Evolutionary conservation across 2,888 invertebrate genomes (phyloP), one percentile per base, ranked within the genome.

Genomic region (Anthrax anthrax): DNA sequence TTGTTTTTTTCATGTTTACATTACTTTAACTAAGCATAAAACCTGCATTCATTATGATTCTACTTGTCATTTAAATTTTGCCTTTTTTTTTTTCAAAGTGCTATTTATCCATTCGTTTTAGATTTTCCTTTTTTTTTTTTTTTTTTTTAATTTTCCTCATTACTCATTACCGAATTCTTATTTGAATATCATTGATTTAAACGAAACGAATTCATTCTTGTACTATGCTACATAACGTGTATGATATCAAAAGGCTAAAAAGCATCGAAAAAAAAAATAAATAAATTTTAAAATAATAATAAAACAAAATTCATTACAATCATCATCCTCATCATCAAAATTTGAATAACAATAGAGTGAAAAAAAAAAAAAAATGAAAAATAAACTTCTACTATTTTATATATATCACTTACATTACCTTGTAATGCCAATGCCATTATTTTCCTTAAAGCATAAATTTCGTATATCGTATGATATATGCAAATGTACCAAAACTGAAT

Each of bases 21-120:
- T 55, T 54, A 46, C 53, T 54, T 53, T 60, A 63, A 64, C 61
- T 54, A 54, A 59, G 62, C 64, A 61, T 65, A 58, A 62, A 65
- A 65, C 64, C 65, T 18, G 9, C 8, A 32, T 42, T 41, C 36
- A 42, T 46, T 46, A 41, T 18, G 13, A 12, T 29, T 41, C 37
- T 34, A 14, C 29, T 46, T 46, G 46, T 46, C 40, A 46, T 46
- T 46, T 29, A 46, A 46, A 46, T 46, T 23, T 18, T 40, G 39
- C 1, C 9, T 27, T 8, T 27, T 27, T 27, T 27, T 27, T 27
- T 9, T 8, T 8, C 18, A 27, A 38, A 14, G 13, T 23, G 37
- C 14, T 16, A 17, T 38, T 16, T 17, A 38, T 17, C 16, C 2
- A 38, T 17, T 27, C 23, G 23, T 27, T 27, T 27, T 27, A 9